Percentiles rank a stretch among this genome's conserved stretches.
Evolutionary conservation across 2,797 vertebrate genomes (phyloP).

Genomic region (Catharus ustulatus): DNA sequence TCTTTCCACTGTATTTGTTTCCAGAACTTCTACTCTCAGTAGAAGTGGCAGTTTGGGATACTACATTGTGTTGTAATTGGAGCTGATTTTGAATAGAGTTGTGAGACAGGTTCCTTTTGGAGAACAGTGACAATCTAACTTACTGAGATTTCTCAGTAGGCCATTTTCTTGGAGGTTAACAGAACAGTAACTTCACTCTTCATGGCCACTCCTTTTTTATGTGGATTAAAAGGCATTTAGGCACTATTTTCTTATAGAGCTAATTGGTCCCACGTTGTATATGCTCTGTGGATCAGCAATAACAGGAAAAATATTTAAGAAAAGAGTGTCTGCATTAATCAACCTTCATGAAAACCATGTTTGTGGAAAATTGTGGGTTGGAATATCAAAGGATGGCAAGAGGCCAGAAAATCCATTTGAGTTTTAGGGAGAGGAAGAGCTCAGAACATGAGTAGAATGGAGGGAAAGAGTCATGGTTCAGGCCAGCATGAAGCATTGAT

Average conservation of each 20-base stretch:
- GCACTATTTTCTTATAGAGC: not conserved
- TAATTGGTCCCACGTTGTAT: not conserved
- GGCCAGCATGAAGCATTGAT: not conserved
- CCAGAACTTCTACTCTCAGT: not conserved
- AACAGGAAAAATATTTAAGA: not conserved
- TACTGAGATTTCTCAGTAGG: not conserved
- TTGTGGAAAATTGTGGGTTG: not conserved
- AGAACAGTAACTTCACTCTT: not conserved
- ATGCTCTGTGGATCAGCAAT: not conserved
- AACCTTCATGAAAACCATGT: not conserved
- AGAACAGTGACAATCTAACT: not conserved
- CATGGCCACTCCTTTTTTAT: not conserved
- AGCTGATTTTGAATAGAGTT: not conserved
- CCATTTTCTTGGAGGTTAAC: not conserved
- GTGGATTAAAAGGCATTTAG: not conserved
- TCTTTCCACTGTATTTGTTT: not conserved
- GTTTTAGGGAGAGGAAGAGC: not conserved
- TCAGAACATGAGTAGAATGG: not conserved
- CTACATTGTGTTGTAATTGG: not conserved
- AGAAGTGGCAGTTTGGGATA: not conserved
- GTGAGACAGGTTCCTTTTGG: not conserved
- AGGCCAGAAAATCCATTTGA: not conserved
- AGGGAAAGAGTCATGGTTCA: not conserved
- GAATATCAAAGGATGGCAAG: not conserved
- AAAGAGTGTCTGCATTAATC: not conserved